A percentile compares a stretch with the other conserved stretches of the same genome.
Evolutionary conservation across 2,888 invertebrate species (phyloP).

Genomic region (Leucania comma): DNA sequence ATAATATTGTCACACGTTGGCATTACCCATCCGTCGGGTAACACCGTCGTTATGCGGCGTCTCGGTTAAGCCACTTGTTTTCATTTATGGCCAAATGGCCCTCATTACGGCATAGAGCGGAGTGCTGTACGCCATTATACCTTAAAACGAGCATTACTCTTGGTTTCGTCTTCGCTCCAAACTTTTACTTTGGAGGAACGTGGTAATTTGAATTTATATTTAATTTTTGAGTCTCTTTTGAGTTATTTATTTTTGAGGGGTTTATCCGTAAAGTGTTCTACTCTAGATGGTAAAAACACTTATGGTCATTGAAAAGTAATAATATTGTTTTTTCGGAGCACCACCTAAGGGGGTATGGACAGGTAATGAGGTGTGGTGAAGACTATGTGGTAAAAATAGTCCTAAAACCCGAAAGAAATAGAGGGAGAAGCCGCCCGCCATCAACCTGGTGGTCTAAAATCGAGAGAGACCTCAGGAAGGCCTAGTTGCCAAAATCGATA

Average conservation of each 20-base stretch:
- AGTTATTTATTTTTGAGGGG: not conserved
- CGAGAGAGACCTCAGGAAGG: no score
- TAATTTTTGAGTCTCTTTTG: slow-evolving; percentile 36
- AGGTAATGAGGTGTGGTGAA: no score
- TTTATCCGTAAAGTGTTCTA: not conserved
- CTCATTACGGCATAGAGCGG: slow-evolving; percentile 84
- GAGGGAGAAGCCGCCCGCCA: no score
- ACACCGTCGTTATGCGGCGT: slow-evolving; percentile 78
- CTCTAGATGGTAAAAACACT: not conserved
- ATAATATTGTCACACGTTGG: slow-evolving; percentile 44
- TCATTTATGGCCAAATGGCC: slow-evolving; percentile 82
- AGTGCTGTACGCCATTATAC: slow-evolving; percentile 81
- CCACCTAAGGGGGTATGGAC: no score
- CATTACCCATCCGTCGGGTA: slow-evolving; percentile 58
- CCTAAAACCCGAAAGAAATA: no score
- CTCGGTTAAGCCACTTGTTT: slow-evolving; percentile 82
- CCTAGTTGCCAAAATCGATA: no score
- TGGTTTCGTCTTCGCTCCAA: slow-evolving; percentile 75
- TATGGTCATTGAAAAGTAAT: not conserved
- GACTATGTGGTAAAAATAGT: no score
- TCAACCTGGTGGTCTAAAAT: no score
- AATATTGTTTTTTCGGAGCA: no score
- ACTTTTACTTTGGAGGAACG: slow-evolving; percentile 67
- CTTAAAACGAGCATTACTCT: slow-evolving; percentile 80
- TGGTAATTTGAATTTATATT: slow-evolving; percentile 55